Base-by-base conservation (phyloP, 2,888 invertebrate genomes). In the Antheraea yamamai region DNA sequence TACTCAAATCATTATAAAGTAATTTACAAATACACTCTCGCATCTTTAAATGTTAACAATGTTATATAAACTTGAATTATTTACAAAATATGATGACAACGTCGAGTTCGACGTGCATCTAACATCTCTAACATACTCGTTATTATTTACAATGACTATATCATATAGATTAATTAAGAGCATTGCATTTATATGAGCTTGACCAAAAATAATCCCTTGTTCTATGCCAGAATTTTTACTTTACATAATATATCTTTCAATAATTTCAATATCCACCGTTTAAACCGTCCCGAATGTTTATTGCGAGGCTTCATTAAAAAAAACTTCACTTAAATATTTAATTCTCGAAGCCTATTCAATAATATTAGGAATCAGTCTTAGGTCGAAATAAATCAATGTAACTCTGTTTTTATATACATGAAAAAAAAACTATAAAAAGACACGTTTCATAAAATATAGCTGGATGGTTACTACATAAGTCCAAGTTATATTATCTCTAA, bases 81-180 rank as follows among this genome's bases (percentile, higher is more conserved):
- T 92, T 95, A 95, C 95, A 95, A 87, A 90, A 89, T 90, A 92
- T 87, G 89, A 90, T 86, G 91, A 89, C 92, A 86, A 88, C 91
- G 80, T 88, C 91, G 80, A 80, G 85, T 80, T 85, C 84, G 89
- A 91, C 90, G 84, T 88, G 90, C 39, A 70, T 12, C 39, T 85
- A 87, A 87, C 86, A 87, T 88, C 87, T 87, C 91, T 90, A 90
- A 92, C 88, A 89, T 86, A 90, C 88, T 89, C 90, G 89, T 92
- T 91, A 87, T 87, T 95, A 95, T 95, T 91, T 95, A 95, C 95
- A 95, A 89, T 94, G 91, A 94, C 94, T 95, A 94, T 89, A 82
- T 64, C 47, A 84, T 88, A 89, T 89, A 89, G 87, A 91, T 89
- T 91, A 89, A 89, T 89, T 89, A 91, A 91, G 93, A 94, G 93